Evolutionary conservation across 2,113 vertebrate genomes (phyloP).

Genomic region (Epinephelus lanceolatus): DNA sequence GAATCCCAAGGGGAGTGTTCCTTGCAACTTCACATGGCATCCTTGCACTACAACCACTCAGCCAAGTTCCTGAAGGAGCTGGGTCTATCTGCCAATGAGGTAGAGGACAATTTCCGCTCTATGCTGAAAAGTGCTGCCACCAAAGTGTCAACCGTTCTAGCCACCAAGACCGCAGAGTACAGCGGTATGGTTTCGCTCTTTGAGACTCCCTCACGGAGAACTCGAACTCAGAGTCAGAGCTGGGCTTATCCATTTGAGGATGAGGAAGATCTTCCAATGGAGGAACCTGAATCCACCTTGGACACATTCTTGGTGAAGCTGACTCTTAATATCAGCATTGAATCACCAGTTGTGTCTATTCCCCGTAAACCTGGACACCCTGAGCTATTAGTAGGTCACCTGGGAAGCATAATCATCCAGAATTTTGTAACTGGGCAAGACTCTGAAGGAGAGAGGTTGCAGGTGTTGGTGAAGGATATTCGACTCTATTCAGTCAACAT

Average conservation of each 20-base stretch:
- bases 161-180: constrained; percentile 96
- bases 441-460: constrained; percentile 88
- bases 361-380: constrained; percentile 94
- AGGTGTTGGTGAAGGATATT: constrained; percentile 96
- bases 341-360: constrained; percentile 95
- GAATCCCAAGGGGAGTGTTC: constrained; percentile 92
- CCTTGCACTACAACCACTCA: constrained; percentile 96
- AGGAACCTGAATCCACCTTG: constrained; percentile 71
- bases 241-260: constrained; percentile 85
- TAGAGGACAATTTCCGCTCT: constrained; percentile 94
- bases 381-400: constrained; percentile 93
- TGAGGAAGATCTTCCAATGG: constrained; percentile 77
- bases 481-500: constrained; percentile 95
- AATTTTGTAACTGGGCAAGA: constrained; percentile 92
- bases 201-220: constrained; percentile 86
- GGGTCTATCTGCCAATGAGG: constrained; percentile 93
- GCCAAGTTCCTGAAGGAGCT: constrained; percentile 96
- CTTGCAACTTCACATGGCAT: constrained; percentile 94
- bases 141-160: constrained; percentile 95
- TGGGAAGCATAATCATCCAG: constrained; percentile 95
- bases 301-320: constrained; percentile 91
- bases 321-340: constrained; percentile 93
- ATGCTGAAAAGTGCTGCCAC: constrained; percentile 95
- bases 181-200: constrained; percentile 97
- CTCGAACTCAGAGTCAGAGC: constrained; percentile 81